phyloP scores from a whole-genome alignment of 2,113 vertebrate species.

The Dromaius novaehollandiae region DNA sequence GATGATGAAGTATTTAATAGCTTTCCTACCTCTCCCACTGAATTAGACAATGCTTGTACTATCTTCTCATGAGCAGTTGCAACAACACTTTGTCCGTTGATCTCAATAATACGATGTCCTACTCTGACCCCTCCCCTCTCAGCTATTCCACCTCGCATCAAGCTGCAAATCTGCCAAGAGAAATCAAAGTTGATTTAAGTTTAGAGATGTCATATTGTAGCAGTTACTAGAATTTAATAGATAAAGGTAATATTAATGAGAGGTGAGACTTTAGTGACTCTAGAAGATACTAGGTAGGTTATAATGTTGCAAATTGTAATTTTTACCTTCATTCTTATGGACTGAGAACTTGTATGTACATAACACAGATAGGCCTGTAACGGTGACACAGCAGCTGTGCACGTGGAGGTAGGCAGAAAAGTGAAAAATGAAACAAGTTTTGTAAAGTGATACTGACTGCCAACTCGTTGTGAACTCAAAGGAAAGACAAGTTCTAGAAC shows the following conservation, averaged over 20 bases:
- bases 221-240: neutral
- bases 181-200: neutral
- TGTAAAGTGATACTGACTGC: too few relatives aligned
- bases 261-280: neutral
- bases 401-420: neutral
- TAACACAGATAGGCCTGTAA: neutral
- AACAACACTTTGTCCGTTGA: slow-evolving; percentile 97
- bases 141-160: slow-evolving; percentile 98
- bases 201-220: neutral
- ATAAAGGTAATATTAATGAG: neutral
- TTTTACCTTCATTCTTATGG: neutral
- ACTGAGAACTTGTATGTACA: neutral
- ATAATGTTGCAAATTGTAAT: neutral
- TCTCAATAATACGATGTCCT: slow-evolving; percentile 97
- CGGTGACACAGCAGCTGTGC: neutral
- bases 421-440: too few relatives aligned
- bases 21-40: slow-evolving; percentile 92
- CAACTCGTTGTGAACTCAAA: neutral
- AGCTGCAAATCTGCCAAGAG: slow-evolving; percentile 90
- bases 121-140: slow-evolving; percentile 95
- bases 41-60: slow-evolving; percentile 96
- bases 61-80: slow-evolving; percentile 99
- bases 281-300: neutral
- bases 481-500: neutral
- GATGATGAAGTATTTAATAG: neutral